Percentiles rank a stretch among this genome's conserved stretches.
Evolutionary conservation across 2,797 vertebrate species (phyloP).

Genomic region (Benthosema pterotum): DNA sequence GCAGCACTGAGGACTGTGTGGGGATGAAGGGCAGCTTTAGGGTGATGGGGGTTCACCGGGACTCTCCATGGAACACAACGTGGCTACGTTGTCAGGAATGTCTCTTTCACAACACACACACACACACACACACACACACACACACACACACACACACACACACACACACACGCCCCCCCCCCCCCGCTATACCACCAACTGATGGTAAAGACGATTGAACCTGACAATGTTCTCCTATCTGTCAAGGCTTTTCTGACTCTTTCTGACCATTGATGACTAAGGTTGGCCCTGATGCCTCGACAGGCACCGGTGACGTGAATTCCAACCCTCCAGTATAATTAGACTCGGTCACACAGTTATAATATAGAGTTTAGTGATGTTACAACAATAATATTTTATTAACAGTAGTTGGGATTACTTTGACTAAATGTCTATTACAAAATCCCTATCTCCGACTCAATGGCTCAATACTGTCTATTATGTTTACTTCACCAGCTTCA

Average conservation of each 20-base stretch:
- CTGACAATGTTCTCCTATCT: slow-evolving; percentile 49
- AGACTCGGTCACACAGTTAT: too few species aligned
- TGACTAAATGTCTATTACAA: too few species aligned
- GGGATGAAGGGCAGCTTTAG: slow-evolving; percentile 4
- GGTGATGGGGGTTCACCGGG: neutral
- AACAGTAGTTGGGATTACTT: too few species aligned
- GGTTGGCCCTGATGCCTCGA: slow-evolving; percentile 17
- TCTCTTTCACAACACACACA: neutral
- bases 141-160: too few species aligned
- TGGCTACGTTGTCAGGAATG: slow-evolving; percentile 18
- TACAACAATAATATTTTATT: too few species aligned
- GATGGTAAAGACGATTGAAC: slow-evolving; percentile 28
- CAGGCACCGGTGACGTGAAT: neutral
- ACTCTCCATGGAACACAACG: slow-evolving; percentile 13
- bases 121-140: neutral
- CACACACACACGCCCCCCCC: too few species aligned
- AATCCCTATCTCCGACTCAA: too few species aligned
- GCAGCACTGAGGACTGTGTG: slow-evolving; percentile 36
- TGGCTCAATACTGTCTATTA: neutral
- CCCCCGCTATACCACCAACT: slow-evolving; percentile 2
- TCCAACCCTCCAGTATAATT: too few species aligned
- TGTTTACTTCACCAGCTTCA: too few species aligned
- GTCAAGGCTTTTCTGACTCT: slow-evolving; percentile 32
- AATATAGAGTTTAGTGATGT: too few species aligned
- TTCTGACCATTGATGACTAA: slow-evolving; percentile 33